Conservation (phyloP, 2,888 invertebrate species). For the Athalia rosae region DNA sequence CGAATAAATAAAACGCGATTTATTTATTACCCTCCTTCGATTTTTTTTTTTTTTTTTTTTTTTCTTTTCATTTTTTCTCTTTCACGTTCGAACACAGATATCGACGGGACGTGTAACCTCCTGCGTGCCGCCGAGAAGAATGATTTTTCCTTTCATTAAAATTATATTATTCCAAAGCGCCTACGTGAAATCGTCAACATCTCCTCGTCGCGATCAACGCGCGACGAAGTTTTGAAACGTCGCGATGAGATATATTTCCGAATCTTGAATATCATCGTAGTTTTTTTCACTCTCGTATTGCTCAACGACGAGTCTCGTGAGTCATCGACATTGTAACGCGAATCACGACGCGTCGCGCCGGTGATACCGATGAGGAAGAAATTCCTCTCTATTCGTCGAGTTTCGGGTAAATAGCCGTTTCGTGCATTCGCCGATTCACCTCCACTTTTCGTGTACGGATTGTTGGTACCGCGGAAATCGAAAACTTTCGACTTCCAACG, state of each 20-base stretch:
- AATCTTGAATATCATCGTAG: slow-evolving; percentile 35
- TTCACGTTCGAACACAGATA: too few species aligned
- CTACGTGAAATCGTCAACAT: slow-evolving; percentile 3
- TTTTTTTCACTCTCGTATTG: not conserved
- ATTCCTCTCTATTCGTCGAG: too few species aligned
- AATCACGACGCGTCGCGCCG: too few species aligned
- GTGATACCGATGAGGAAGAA: not conserved
- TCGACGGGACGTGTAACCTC: too few species aligned
- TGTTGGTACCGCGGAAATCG: too few species aligned
- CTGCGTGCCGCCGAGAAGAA: too few species aligned
- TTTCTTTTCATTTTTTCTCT: too few species aligned
- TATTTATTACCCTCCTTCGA: not conserved
- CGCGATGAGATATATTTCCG: slow-evolving; percentile 12
- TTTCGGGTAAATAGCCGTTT: not conserved
- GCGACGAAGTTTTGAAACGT: not conserved
- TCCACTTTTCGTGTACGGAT: too few species aligned
- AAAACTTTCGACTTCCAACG: not conserved
- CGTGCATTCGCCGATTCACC: too few species aligned
- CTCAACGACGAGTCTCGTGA: slow-evolving; percentile 9
- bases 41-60: not conserved
- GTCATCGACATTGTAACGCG: slow-evolving; percentile 14
- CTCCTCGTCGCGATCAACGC: not conserved
- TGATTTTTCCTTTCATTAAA: too few species aligned
- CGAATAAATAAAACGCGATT: slow-evolving; percentile 8
- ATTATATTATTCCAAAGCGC: not conserved